Conservation (phyloP, 1,140 invertebrate species). For the Wasmannia auropunctata region DNA sequence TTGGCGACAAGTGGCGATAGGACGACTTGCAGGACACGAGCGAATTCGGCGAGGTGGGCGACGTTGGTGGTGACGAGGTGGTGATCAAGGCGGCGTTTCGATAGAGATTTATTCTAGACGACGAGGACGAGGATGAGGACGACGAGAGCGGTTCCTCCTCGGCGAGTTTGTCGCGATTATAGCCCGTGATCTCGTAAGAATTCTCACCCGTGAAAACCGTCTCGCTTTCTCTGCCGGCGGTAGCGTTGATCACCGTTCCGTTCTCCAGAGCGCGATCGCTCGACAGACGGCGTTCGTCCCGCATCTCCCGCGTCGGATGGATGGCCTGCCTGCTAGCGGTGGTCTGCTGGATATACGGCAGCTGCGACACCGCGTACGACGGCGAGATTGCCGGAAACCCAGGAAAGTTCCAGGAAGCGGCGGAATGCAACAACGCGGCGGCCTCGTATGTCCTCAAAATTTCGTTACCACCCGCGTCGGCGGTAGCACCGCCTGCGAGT, state of each 20-base stretch:
- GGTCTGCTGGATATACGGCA: conserved; percentile 70
- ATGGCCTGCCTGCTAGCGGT: conserved; percentile 52
- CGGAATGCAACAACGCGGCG: conserved; percentile 70
- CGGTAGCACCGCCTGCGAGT: conserved; percentile 60
- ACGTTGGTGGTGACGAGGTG: conserved; percentile 23
- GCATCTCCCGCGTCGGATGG: conserved; percentile 41
- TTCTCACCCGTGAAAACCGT: conserved; percentile 75
- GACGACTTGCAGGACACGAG: conserved; percentile 33
- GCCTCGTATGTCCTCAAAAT: conserved; percentile 75
- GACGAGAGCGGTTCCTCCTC: conserved; percentile 58
- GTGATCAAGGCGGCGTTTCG: background rate
- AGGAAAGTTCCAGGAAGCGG: conserved; percentile 79
- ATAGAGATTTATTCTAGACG: conserved; percentile 39
- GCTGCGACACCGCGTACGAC: conserved; percentile 69
- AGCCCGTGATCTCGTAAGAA: conserved; percentile 67
- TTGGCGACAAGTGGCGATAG: conserved; percentile 29
- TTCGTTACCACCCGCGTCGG: conserved; percentile 68
- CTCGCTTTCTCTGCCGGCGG: conserved; percentile 49
- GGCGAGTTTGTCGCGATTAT: conserved; percentile 53
- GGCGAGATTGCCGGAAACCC: conserved; percentile 72
- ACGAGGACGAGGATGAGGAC: conserved; percentile 54
- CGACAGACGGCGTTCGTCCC: conserved; percentile 34
- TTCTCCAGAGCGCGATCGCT: conserved; percentile 49
- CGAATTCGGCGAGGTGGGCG: conserved; percentile 49
- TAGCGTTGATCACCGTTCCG: conserved; percentile 37